phyloP scores from a whole-genome alignment of 2,113 vertebrate species.

The Petrocephalus microphthalmus region DNA sequence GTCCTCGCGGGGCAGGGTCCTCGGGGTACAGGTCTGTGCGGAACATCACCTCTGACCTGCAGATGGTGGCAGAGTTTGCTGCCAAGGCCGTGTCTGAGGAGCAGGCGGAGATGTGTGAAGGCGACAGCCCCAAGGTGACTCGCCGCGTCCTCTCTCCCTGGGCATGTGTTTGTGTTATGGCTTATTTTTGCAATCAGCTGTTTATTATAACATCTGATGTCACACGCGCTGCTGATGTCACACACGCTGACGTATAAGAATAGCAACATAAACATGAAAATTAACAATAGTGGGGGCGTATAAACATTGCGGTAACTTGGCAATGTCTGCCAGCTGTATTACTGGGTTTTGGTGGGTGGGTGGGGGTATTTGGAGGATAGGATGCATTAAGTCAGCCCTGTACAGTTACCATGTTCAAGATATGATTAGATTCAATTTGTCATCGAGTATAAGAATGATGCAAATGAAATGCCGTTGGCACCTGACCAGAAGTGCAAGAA shows the following conservation, averaged over 20 bases:
- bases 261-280: background rate
- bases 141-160: background rate
- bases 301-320: background rate
- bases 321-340: background rate
- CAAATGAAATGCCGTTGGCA: background rate
- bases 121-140: conserved; percentile 88
- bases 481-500: background rate
- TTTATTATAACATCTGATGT: background rate
- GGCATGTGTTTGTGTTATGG: background rate
- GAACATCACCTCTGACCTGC: conserved; percentile 92
- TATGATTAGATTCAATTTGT: background rate
- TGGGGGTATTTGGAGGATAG: background rate
- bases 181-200: no score
- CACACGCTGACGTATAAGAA: no score
- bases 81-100: conserved; percentile 91
- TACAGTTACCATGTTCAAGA: background rate
- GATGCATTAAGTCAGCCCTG: background rate
- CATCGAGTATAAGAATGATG: background rate
- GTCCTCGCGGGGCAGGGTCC: conserved; percentile 90
- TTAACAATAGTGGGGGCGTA: background rate
- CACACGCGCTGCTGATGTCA: no score
- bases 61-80: conserved; percentile 88
- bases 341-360: background rate
- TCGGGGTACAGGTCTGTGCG: conserved; percentile 88
- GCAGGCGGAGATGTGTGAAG: conserved; percentile 76